Evolutionary conservation across 1,140 invertebrate species (phyloP).

Genomic region (Apis mellifera): Amel_HAv3.1 CM009931.2:4577001-4577500

Average conservation of each 20-base stretch:
- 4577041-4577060: conserved; percentile 75
- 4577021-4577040: conserved; percentile 73
- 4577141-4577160: conserved; percentile 72
- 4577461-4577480: not conserved
- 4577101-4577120: conserved; percentile 71
- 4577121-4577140: conserved; percentile 71
- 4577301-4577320: conserved; percentile 79
- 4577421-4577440: conserved; percentile 68
- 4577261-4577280: conserved; percentile 3
- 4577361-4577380: conserved; percentile 79
- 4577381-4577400: conserved; percentile 77
- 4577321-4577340: conserved; percentile 77
- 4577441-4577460: not conserved
- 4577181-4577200: conserved; percentile 81
- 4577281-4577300: conserved; percentile 21
- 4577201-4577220: conserved; percentile 76
- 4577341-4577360: conserved; percentile 79
- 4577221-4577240: conserved; percentile 76
- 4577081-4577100: conserved; percentile 76
- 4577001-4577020: conserved; percentile 79
- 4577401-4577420: conserved; percentile 75
- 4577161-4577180: conserved; percentile 72
- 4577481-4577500: conserved; percentile 70
- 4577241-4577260: not conserved
- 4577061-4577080: conserved; percentile 79